Evolutionary conservation across 2,888 invertebrate species (phyloP).

Genomic region (Ectemnius cavifrons): DNA sequence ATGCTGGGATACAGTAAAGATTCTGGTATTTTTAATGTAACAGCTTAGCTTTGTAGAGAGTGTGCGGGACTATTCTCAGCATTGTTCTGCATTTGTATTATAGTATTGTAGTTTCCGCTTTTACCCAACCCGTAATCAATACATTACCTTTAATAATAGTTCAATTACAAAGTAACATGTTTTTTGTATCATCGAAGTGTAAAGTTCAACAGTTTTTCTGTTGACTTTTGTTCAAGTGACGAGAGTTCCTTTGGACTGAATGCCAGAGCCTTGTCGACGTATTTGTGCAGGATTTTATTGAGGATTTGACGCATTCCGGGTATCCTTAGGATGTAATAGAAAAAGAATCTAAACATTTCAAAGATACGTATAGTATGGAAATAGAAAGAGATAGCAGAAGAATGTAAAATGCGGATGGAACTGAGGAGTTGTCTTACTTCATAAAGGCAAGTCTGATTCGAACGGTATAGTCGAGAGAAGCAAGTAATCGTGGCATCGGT

Average conservation of each 20-base stretch:
- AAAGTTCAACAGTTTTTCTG: neutral
- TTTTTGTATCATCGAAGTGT: too few species aligned
- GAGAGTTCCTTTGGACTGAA: constrained; percentile 50
- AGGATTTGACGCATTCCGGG: constrained; percentile 29
- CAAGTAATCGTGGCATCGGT: constrained; percentile 61
- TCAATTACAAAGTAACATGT: too few species aligned
- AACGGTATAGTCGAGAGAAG: neutral
- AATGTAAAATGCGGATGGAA: neutral
- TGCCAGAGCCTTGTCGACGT: constrained; percentile 49
- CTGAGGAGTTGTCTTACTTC: neutral
- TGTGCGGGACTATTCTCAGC: too few species aligned
- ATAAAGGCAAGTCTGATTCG: neutral
- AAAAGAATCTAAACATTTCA: constrained; percentile 44
- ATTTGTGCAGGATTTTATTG: constrained; percentile 41
- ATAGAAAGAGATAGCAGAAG: neutral
- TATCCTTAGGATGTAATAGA: constrained; percentile 44
- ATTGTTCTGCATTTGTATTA: too few species aligned
- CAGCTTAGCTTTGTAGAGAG: too few species aligned
- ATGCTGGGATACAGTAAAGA: too few species aligned
- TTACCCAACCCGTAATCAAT: too few species aligned
- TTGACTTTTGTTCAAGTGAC: constrained; percentile 47
- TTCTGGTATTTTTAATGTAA: too few species aligned
- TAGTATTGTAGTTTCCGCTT: too few species aligned
- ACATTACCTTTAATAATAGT: too few species aligned
- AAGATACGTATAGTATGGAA: neutral